Percentiles rank a stretch among this genome's conserved stretches.
These are phyloP conservation scores for Trinectes maculatus DNA, from an alignment of 2,113 vertebrate genomes.

Conservation along the genomic window DNA sequence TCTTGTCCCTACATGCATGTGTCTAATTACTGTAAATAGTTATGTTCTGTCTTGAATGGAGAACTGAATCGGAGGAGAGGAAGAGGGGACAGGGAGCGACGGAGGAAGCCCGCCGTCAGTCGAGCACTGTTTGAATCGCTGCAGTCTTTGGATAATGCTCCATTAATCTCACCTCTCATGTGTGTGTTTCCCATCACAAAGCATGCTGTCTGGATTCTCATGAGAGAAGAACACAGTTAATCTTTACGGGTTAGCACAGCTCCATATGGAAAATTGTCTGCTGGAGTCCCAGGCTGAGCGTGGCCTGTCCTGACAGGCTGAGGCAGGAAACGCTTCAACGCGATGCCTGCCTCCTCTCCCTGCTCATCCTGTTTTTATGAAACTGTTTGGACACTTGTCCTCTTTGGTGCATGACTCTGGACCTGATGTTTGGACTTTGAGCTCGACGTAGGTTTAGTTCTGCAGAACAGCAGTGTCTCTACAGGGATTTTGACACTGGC, in stretches of 20 bases:
- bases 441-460: conserved; percentile 48
- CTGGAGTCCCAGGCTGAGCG: conserved; percentile 12
- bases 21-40: conserved; percentile 72
- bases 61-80: conserved; percentile 39
- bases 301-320: conserved; percentile 49
- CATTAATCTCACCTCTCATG: conserved; percentile 67
- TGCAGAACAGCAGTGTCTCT: conserved; percentile 44
- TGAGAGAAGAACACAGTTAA: conserved; percentile 57
- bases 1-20: conserved; percentile 52
- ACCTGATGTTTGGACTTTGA: conserved; percentile 66
- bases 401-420: conserved; percentile 54
- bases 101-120: conserved; percentile 8
- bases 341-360: conserved; percentile 38
- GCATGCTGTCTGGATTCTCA: conserved; percentile 50
- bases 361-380: not conserved
- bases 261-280: conserved; percentile 68
- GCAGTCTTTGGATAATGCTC: conserved; percentile 56
- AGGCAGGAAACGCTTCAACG: conserved; percentile 30
- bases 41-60: conserved; percentile 59
- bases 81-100: conserved; percentile 19
- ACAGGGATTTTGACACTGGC: conserved; percentile 7
- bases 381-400: conserved; percentile 35
- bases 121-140: conserved; percentile 43
- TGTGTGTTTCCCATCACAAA: conserved; percentile 69
- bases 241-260: conserved; percentile 57